Evolutionary conservation across 2,113 vertebrate species (phyloP).

Genomic region (Zosterops borbonicus): DNA sequence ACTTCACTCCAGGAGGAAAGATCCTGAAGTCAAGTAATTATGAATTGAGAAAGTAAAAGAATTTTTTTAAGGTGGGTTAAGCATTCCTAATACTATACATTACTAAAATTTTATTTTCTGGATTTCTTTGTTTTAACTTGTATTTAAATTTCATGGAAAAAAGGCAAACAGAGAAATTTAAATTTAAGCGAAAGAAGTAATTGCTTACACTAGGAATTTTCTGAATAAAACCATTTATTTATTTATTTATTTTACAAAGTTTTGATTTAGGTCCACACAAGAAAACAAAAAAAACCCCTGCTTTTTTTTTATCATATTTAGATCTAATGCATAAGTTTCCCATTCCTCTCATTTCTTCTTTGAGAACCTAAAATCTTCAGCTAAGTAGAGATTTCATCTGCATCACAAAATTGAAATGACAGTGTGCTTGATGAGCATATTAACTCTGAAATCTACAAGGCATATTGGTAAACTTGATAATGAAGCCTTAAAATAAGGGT

Average conservation of each 20-base stretch:
- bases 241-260: neutral
- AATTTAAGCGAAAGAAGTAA: fast-evolving
- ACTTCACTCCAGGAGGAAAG: neutral
- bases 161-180: fast-evolving
- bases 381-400: neutral
- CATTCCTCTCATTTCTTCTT: neutral
- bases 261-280: neutral
- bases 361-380: neutral
- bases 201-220: neutral
- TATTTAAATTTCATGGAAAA: neutral
- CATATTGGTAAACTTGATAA: neutral
- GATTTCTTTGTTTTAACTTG: neutral
- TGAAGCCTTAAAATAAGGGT: neutral
- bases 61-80: fast-evolving
- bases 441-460: neutral
- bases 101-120: neutral
- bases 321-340: neutral
- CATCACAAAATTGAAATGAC: neutral
- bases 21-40: neutral
- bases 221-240: neutral
- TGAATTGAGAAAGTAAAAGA: neutral
- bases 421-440: neutral
- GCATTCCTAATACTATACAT: neutral
- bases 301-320: neutral
- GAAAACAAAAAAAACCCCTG: neutral